Evolutionary conservation across 2,113 vertebrate genomes (phyloP), one percentile per base, ranked within the genome.

Genomic region (Nothobranchius furzeri): DNA sequence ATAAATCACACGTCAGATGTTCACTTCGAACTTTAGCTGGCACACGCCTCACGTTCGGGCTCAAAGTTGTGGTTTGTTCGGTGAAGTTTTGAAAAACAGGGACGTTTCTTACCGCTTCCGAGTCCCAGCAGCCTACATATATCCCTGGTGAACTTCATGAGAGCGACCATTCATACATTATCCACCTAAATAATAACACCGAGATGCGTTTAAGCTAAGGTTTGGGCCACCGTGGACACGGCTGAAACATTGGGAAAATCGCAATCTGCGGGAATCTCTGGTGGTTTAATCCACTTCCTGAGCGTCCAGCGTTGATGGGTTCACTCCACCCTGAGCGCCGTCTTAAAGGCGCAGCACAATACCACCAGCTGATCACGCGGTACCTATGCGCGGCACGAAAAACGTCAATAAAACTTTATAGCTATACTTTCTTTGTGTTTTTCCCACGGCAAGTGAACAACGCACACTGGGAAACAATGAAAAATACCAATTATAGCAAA

Each of bases 161-260:
- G 88, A 60, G 88, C 89, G 45, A 93, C 90, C 90, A 93, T 93
- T 81, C 90, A 87, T 30, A 89, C 93, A 93, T 93, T 87, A 88
- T 92, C 85, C 35, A 78, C 50, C 17, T 13, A 15, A 79, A 75
- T 64, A 4, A 70, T 47, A 47, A 11, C 63, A 25, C 49, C 15
- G 46, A 20, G n/a, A 55, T 13, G 12, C 64, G 3, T 12, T 55
- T 8, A 12, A 47, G 54, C 55, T 30, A 62, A 36, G 15, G 20
- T 54, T 72, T 46, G 42, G 4, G 14, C 69, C 48, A 7, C 62
- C 1, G 13, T 5, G 15, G 42, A 53, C 62, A 60, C 58, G 52
- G 68, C 77, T 55, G 66, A 58, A 78, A 67, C 67, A 56, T 50
- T 13, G 24, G 47, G 60, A 59, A 25, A 46, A 67, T 68, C 17